Evolutionary conservation across 2,888 invertebrate genomes (phyloP).

Genomic region (Parnassius apollo): DNA sequence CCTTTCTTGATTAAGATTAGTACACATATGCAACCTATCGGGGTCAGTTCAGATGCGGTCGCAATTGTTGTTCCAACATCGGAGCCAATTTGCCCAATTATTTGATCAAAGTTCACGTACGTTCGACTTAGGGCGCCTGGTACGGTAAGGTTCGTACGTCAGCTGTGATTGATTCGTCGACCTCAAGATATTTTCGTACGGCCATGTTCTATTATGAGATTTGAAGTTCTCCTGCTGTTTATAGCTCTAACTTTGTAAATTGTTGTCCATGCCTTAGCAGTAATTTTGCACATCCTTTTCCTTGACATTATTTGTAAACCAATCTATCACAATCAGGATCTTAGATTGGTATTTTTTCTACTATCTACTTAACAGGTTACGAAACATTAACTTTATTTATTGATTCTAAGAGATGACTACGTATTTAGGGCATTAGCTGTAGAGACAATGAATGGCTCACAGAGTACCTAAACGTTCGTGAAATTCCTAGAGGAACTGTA

Average conservation of each 20-base stretch:
- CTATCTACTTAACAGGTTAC: too few species aligned
- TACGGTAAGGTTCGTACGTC: conserved; percentile 14
- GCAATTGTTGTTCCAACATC: conserved; percentile 29
- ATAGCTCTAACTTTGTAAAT: not conserved
- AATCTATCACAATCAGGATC: too few species aligned
- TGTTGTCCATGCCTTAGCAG: too few species aligned
- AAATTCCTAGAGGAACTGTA: too few species aligned
- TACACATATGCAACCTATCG: conserved; percentile 13
- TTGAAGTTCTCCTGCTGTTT: conserved; percentile 5
- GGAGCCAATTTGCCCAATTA: conserved; percentile 28
- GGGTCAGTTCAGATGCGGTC: conserved; percentile 14
- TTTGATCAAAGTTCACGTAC: conserved; percentile 27
- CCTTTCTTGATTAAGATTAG: not conserved
- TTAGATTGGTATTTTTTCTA: too few species aligned
- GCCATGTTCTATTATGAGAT: conserved; percentile 7
- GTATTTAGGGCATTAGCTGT: too few species aligned
- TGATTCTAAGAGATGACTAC: too few species aligned
- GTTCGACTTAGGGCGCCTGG: conserved; percentile 15
- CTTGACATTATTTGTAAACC: too few species aligned
- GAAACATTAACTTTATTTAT: too few species aligned
- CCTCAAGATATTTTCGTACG: conserved; percentile 13
- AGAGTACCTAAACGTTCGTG: too few species aligned
- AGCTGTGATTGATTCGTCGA: conserved; percentile 20
- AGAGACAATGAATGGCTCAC: too few species aligned
- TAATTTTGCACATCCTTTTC: too few species aligned